These are phyloP conservation scores for Halictus ligatus DNA, from an alignment of 2,888 invertebrate species.

Conservation along the genomic window DNA sequence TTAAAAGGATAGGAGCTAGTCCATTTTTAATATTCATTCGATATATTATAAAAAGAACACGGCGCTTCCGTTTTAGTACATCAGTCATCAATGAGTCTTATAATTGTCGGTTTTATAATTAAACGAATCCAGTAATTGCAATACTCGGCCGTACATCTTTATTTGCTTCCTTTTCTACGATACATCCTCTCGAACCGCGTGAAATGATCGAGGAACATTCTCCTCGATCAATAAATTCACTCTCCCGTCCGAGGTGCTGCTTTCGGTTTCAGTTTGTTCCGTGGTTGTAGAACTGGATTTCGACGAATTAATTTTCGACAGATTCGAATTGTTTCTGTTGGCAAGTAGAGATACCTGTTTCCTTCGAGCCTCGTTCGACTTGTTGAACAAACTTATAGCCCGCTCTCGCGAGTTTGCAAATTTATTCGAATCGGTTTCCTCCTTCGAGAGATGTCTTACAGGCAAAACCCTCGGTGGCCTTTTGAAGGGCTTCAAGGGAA, in stretches of 20 bases:
- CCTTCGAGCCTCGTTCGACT: slow-evolving; percentile 17
- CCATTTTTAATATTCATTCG: slow-evolving; percentile 11
- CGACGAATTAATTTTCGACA: background rate
- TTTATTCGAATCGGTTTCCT: background rate
- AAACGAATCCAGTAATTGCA: too few species aligned
- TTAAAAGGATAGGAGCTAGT: slow-evolving; percentile 6
- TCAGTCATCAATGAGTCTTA: background rate
- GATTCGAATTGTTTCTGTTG: slow-evolving; percentile 4
- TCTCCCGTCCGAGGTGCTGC: background rate
- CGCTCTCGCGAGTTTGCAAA: slow-evolving; percentile 26
- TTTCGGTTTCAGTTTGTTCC: background rate
- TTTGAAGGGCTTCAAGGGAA: slow-evolving; percentile 10
- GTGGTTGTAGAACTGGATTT: background rate
- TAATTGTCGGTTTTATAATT: background rate
- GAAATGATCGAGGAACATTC: background rate
- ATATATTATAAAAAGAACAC: slow-evolving; percentile 4
- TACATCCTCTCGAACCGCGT: background rate
- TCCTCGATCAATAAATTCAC: background rate
- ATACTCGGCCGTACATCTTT: background rate
- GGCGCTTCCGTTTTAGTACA: slow-evolving; percentile 3
- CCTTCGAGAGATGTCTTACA: background rate
- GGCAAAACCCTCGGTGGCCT: slow-evolving; percentile 33
- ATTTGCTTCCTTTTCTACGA: background rate
- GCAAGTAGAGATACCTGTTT: slow-evolving; percentile 25
- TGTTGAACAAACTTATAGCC: slow-evolving; percentile 19